Conservation (phyloP, 2,797 vertebrate species). For the Xiphorhynchus erythropygius region DNA sequence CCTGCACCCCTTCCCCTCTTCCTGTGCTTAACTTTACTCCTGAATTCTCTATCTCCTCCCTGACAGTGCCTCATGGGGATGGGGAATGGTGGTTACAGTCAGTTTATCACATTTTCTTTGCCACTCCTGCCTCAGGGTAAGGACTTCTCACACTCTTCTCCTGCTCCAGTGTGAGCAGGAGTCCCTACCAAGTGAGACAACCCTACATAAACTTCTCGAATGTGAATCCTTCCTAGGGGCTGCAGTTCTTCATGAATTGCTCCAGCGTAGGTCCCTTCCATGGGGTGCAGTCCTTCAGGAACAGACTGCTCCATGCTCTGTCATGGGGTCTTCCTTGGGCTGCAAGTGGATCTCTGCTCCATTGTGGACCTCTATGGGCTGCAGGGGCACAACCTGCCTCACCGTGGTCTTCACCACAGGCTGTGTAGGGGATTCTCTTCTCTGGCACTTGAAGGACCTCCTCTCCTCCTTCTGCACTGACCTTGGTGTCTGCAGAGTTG, state of each 20-base stretch:
- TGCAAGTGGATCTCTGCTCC: no score
- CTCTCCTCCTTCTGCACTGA: neutral
- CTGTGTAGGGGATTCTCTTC: neutral
- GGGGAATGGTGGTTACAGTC: neutral
- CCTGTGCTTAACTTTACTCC: neutral
- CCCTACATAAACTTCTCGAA: neutral
- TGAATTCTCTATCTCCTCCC: neutral
- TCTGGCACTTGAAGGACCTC: neutral
- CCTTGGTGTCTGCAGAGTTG: neutral
- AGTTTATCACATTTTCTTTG: neutral
- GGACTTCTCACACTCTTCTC: neutral
- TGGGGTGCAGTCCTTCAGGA: neutral
- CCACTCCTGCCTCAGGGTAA: neutral
- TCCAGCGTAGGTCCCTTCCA: neutral
- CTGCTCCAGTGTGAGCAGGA: neutral
- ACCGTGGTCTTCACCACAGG: rapidly evolving
- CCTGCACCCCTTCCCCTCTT: neutral
- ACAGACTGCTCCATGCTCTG: no score
- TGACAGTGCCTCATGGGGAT: neutral
- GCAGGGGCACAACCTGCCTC: neutral
- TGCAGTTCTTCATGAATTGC: neutral
- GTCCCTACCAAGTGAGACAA: neutral
- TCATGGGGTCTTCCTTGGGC: no score
- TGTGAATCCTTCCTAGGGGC: no score
- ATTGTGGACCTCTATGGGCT: neutral